Base-by-base conservation (phyloP, 2,113 vertebrate genomes). In the Anguilla rostrata region DNA sequence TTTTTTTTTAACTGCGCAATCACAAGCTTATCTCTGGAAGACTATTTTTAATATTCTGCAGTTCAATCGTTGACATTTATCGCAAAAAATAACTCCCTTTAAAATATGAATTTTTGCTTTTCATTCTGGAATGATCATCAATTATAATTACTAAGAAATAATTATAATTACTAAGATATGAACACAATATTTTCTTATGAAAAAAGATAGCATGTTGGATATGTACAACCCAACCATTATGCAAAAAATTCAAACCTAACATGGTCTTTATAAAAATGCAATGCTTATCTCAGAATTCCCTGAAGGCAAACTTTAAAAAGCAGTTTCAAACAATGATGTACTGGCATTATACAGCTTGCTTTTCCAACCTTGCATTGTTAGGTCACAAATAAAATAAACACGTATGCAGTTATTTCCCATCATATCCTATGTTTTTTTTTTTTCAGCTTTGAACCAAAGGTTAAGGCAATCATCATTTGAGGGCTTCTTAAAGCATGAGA, bases 201-300 rank as follows among this genome's bases (percentile, higher is more conserved):
- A 96, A 95, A 95, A 93, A 95, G 92, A 29, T 80, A 80, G 80
- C 46, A 96, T 95, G 95, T 94, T 95, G 79, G 94, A 90, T 96
- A 95, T 95, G 92, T 95, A 96, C 95, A 95, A 92, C 89, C n/a
- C 92, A 66, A 96, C 95, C 94, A 40, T 39, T 34, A 34, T 95
- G 95, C 95, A 95, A 90, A 90, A 95, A 96, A 96, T 86, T 91
- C 95, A 95, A 96, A 94, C 94, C 94, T 96, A 95, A 96, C 95
- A 97, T 96, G 96, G 92, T 92, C 88, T 93, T 94, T 90, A 95
- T 96, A 29, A 39, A 95, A 95, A 95, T 88, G 92, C 94, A 94
- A 92, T 95, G 95, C 94, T 95, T 94, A 91, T 87, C 92, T 94
- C 94, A 94, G 60, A 66, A 93, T 95, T 96, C 95, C 95, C 34